Conservation (phyloP, 2,888 invertebrate species). For the Pyrocoelia pectoralis region DNA sequence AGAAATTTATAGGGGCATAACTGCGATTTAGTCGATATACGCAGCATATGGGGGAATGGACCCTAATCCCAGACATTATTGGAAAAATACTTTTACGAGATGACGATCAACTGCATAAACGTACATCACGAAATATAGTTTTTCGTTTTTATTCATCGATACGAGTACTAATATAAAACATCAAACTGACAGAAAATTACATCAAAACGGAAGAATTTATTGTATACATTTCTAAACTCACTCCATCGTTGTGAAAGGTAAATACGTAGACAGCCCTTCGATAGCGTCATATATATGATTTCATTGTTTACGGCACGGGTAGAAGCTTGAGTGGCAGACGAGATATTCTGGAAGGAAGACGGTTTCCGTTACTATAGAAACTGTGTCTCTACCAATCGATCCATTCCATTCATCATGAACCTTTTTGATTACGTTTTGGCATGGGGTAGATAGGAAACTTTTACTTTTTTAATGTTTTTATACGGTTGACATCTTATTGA, state of each 20-base stretch:
- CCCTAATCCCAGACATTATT: neutral
- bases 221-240: too few relatives aligned
- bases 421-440: neutral
- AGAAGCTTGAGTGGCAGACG: slow-evolving; percentile 20
- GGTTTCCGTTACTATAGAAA: slow-evolving; percentile 18
- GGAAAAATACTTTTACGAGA: slow-evolving; percentile 1
- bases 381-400: slow-evolving; percentile 15
- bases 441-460: neutral
- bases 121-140: neutral
- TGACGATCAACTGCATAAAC: neutral
- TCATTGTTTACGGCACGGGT: slow-evolving; percentile 13
- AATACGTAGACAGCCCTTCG: slow-evolving; percentile 2
- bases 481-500: neutral
- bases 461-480: neutral
- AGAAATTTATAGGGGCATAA: neutral
- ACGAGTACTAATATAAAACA: neutral
- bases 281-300: slow-evolving; percentile 14
- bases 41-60: neutral
- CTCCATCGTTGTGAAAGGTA: too few relatives aligned
- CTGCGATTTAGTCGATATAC: neutral
- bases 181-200: neutral
- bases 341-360: slow-evolving; percentile 12
- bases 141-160: neutral
- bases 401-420: neutral
- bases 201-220: too few relatives aligned